Base-by-base conservation (phyloP, 2,113 vertebrate species). In the Solea senegalensis region DNA sequence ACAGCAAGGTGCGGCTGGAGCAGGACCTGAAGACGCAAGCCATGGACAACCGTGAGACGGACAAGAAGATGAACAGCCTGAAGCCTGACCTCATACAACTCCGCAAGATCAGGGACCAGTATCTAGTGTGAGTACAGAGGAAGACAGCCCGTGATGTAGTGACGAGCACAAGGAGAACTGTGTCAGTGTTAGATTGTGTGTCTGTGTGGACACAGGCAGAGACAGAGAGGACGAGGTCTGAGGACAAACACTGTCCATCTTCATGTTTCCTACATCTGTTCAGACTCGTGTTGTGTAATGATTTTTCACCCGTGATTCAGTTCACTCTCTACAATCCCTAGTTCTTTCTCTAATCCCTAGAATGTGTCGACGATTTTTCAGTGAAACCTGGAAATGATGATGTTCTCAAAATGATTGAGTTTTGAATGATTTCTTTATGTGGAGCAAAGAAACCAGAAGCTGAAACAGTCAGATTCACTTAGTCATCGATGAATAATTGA, bases 51-150 rank as follows among this genome's bases (percentile, higher is more conserved):
- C 92, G 97, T 3, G 96, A 98, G 92, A 98, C 95, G 4, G 97
- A 99, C 93, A 97, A 98, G 82, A 98, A 96, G 94, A 98, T 99
- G 97, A 98, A 98, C 88, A 98, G 96, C 79, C 95, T 99, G 90
- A 98, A 98, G 84, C 97, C 96, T 27, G 97, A 99, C 88, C 94
- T 99, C 85, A 96, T 98, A 60, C 97, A 98, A 91, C 94, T 98
- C 52, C 95, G 97, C 88, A 98, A 97, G 94, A 97, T 97, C 90
- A 93, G 97, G 82, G 97, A 98, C 90, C 97, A 98, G 92, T 95
- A 98, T 85, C 54, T 88, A 0, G 72, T 86, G 88, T 89, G 21
- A 89, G 88, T 74, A 28, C 54, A 14, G 8, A 52, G 3, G n/a
- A 2, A 8, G 28, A 39, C 5, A 1, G 39, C 15, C 12, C 3